Evolutionary conservation across 1,140 invertebrate species (phyloP).

Genomic region (Galleria mellonella): DNA sequence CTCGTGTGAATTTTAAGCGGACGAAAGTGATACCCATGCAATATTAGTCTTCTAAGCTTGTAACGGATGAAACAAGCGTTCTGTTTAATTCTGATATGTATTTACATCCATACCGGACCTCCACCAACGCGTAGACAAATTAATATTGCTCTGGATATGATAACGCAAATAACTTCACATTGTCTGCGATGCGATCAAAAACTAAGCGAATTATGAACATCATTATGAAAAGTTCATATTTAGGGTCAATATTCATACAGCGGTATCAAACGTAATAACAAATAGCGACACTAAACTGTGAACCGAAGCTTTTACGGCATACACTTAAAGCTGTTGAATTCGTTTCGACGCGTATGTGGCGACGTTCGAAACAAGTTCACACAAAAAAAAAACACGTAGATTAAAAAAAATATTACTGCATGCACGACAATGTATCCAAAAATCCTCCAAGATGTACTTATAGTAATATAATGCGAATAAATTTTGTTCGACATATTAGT

Average conservation of each 20-base stretch:
- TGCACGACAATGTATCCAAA: slow-evolving; percentile 55
- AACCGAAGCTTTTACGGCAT: slow-evolving; percentile 46
- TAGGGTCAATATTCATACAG: slow-evolving; percentile 14
- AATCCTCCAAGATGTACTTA: slow-evolving; percentile 35
- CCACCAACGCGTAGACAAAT: slow-evolving; percentile 48
- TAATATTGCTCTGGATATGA: slow-evolving; percentile 66
- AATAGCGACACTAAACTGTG: slow-evolving; percentile 28
- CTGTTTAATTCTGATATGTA: slow-evolving; percentile 17
- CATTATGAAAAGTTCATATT: slow-evolving; percentile 35
- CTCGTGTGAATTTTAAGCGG: slow-evolving; percentile 18
- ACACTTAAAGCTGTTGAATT: slow-evolving; percentile 58
- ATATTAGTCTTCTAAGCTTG: slow-evolving; percentile 54
- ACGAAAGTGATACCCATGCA: slow-evolving; percentile 54
- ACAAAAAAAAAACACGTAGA: slow-evolving; percentile 39
- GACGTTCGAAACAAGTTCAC: slow-evolving; percentile 26
- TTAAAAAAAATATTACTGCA: slow-evolving; percentile 53
- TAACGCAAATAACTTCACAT: slow-evolving; percentile 29
- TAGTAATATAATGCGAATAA: not conserved
- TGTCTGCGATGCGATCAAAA: slow-evolving; percentile 46
- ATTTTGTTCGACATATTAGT: too few relatives aligned
- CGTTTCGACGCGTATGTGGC: slow-evolving; percentile 18
- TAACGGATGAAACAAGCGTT: slow-evolving; percentile 21
- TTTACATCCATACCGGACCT: slow-evolving; percentile 30
- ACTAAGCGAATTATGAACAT: slow-evolving; percentile 36
- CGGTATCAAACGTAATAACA: slow-evolving; percentile 9